These are phyloP conservation scores for Linhomoeus sp. DNA, from an alignment of 2,888 invertebrate genomes.

Conservation along the genomic window DNA sequence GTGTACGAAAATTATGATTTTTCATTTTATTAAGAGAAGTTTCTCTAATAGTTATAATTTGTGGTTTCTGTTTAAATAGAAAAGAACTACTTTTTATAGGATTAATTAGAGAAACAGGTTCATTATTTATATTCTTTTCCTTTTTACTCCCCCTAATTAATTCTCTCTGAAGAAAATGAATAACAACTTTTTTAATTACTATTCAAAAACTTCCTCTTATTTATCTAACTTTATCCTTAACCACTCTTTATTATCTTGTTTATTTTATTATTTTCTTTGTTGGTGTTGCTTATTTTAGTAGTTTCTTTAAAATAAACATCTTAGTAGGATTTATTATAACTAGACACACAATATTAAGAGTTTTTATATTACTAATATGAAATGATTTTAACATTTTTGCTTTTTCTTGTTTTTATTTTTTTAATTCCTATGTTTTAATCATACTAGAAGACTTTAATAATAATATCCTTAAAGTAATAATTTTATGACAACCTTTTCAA, in stretches of 20 bases:
- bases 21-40: too few species aligned
- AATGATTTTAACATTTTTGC: neutral
- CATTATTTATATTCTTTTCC: neutral
- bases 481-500: too few species aligned
- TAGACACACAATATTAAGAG: too few species aligned
- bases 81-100: constrained; percentile 9
- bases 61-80: too few species aligned
- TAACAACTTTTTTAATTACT: neutral
- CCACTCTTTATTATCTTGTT: too few species aligned
- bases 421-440: neutral
- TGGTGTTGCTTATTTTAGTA: neutral
- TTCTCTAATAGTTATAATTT: too few species aligned
- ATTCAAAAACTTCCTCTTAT: neutral
- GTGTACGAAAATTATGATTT: too few species aligned
- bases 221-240: neutral
- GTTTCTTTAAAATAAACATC: neutral
- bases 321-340: neutral
- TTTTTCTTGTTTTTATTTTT: neutral
- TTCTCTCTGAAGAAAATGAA: too few species aligned
- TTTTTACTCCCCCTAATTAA: too few species aligned
- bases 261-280: too few species aligned
- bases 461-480: too few species aligned
- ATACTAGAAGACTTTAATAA: neutral
- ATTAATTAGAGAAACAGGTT: constrained; percentile 9
- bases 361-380: too few species aligned